Percentiles rank a stretch among this genome's conserved stretches.
Conservation (phyloP, 1,140 invertebrate genomes). For the Periplaneta americana region DNA sequence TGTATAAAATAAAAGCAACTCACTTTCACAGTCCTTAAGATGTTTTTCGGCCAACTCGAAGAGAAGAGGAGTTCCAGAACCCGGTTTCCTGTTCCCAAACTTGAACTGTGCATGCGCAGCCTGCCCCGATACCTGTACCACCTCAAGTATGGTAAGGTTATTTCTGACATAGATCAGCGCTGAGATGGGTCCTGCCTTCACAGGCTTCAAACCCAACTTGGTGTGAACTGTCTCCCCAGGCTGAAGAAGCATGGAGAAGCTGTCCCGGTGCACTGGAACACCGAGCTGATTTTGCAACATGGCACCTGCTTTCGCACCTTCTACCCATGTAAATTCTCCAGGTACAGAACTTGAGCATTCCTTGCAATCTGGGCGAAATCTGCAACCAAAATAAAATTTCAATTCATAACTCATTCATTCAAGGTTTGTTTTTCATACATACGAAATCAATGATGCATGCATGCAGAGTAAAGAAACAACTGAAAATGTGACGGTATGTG, state of each 20-base stretch:
- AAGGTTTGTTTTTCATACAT: too few relatives aligned
- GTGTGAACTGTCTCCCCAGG: slow-evolving; percentile 39
- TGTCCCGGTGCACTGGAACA: slow-evolving; percentile 3
- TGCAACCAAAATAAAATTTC: slow-evolving; percentile 28
- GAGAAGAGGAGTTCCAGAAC: slow-evolving; percentile 60
- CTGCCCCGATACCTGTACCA: slow-evolving; percentile 71
- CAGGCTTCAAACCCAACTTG: slow-evolving; percentile 37
- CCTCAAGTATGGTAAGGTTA: slow-evolving; percentile 90
- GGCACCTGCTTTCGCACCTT: not conserved
- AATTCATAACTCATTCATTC: too few relatives aligned
- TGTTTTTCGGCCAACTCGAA: slow-evolving; percentile 84
- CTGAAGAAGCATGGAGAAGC: slow-evolving; percentile 33
- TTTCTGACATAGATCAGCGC: slow-evolving; percentile 57
- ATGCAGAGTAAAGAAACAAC: too few relatives aligned
- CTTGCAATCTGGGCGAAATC: slow-evolving; percentile 30
- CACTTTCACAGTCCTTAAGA: slow-evolving; percentile 73
- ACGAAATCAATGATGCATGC: too few relatives aligned
- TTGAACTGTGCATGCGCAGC: slow-evolving; percentile 82
- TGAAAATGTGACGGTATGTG: too few relatives aligned
- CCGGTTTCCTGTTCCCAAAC: slow-evolving; percentile 84
- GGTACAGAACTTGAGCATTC: slow-evolving; percentile 32
- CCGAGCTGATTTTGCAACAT: not conserved
- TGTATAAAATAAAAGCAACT: slow-evolving; percentile 29
- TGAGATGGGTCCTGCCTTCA: slow-evolving; percentile 30
- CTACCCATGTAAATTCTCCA: slow-evolving; percentile 34